These are phyloP conservation scores for Tarsius wallacei DNA, from an alignment of 2,797 vertebrate species.

Conservation along the genomic window DNA sequence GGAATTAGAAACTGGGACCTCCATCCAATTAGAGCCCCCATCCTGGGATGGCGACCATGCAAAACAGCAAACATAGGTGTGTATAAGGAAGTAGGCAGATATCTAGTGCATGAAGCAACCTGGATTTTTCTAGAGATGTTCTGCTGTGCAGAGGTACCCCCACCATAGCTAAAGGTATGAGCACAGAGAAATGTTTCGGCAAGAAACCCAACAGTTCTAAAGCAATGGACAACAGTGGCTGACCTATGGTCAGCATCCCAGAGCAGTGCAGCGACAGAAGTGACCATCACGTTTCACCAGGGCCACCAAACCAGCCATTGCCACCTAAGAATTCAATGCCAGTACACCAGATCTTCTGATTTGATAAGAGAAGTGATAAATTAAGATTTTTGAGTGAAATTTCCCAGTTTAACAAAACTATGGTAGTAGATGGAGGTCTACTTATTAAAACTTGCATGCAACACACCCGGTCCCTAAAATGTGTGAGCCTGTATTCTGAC, in stretches of 20 bases:
- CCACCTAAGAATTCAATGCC: not conserved
- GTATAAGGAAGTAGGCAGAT: not conserved
- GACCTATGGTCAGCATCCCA: fast-evolving
- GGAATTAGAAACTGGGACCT: not conserved
- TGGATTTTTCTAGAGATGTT: slow-evolving; percentile 22
- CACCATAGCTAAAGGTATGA: not conserved
- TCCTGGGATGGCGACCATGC: not conserved
- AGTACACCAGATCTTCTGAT: not conserved
- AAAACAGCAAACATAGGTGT: not conserved
- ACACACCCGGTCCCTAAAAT: not conserved
- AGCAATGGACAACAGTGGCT: not conserved
- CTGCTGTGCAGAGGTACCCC: no score
- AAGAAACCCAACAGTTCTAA: not conserved
- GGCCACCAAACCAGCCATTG: not conserved
- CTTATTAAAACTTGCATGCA: not conserved
- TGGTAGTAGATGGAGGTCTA: not conserved
- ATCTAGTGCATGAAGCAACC: not conserved
- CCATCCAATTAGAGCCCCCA: not conserved
- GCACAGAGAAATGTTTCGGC: not conserved
- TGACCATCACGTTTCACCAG: not conserved
- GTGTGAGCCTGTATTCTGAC: not conserved
- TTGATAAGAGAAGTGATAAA: not conserved
- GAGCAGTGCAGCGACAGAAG: not conserved
- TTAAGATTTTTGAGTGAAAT: slow-evolving; percentile 35
- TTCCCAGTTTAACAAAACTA: not conserved